phyloP scores from a whole-genome alignment of 2,888 invertebrate genomes.

The Drosophila yooni region DNA sequence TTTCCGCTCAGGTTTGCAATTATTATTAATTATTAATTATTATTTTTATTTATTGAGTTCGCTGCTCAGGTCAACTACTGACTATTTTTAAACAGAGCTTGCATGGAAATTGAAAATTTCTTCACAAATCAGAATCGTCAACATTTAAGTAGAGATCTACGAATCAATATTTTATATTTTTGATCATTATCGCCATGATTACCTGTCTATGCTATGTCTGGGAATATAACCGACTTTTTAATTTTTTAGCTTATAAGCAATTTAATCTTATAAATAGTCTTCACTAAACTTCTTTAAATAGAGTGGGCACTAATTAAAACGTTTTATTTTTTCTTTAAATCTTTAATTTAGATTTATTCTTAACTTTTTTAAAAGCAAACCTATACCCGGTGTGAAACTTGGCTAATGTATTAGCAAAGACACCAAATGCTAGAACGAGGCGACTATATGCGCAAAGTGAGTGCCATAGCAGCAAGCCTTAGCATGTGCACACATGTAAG shows the following conservation, averaged over 20 bases:
- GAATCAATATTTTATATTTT: too few relatives aligned
- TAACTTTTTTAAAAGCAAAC: neutral
- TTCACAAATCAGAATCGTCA: neutral
- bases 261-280: neutral
- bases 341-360: neutral
- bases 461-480: conserved; percentile 34
- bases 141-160: too few relatives aligned
- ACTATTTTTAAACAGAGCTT: neutral
- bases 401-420: conserved; percentile 20
- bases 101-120: neutral
- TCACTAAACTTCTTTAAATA: neutral
- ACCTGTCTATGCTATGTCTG: neutral
- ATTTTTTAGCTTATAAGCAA: neutral
- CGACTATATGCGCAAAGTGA: neutral
- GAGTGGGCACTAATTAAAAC: neutral
- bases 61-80: neutral
- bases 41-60: neutral
- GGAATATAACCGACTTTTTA: neutral
- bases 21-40: too few relatives aligned
- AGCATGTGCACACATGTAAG: neutral
- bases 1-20: neutral
- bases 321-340: neutral
- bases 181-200: neutral
- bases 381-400: conserved; percentile 1
- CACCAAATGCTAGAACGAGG: neutral